Base-by-base conservation (phyloP, 1,140 invertebrate species). In the Caenorhabditis brenneri region DNA sequence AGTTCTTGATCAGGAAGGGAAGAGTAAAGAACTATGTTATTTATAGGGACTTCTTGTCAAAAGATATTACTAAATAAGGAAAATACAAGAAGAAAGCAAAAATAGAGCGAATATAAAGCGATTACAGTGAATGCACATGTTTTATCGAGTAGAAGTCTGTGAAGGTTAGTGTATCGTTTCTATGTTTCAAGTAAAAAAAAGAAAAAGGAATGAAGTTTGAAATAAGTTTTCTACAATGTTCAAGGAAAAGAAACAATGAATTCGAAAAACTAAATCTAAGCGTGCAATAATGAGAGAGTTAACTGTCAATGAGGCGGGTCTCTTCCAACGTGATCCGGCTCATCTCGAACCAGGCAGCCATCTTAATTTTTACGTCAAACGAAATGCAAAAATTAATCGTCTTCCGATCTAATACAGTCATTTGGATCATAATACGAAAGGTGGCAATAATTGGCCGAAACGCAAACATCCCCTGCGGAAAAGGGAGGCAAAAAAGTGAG, bases 381-480 rank as follows among this genome's bases (percentile, higher is more conserved):
- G 15, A 74, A 42, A 46, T 74, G 65, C 53, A 74, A 74, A 42
- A 74, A 74, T 74, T 74, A 74, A 74, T 74, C 65, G 36, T 39
- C 33, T 74, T 74, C 22, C 6, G 9, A 46, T 74, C 58, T 42
- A 74, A 42, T 74, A 42, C 65, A 74, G 65, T 46, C 65, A 74
- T 24, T 74, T 22, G 65, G 65, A 46, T 74, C 36, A 46, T 24
- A 74, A 46, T 42, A 42, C 65, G 65, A 39, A 74, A 74, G 36
- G 65, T 74, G 65, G 65, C 65, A 74, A 74, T 74, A 74, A 74
- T 74, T 74, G 65, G 65, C 65, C 65, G 65, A 74, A 74, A 74
- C 65, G 65, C 65, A 74, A 74, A 74, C 65, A 42, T 29, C 36
- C n/a, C 31, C 65, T 22, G 36, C 29, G 58, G 31, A 33, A 36